phyloP scores from a whole-genome alignment of 2,797 vertebrate genomes.

The Lagothrix lagotricha region DNA sequence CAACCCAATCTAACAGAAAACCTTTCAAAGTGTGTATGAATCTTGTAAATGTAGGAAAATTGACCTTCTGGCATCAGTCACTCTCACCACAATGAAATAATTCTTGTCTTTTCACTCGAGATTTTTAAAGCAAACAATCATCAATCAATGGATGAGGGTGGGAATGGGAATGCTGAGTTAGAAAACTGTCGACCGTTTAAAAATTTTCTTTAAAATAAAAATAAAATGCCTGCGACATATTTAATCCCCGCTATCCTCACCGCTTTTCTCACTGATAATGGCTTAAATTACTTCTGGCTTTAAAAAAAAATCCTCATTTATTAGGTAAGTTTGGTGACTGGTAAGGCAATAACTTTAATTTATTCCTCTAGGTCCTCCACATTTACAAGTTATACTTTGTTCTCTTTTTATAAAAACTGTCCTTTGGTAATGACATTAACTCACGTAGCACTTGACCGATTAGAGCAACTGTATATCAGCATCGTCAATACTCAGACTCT shows the following conservation, averaged over 20 bases:
- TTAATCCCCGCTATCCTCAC: neutral
- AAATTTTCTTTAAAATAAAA: neutral
- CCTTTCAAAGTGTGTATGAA: neutral
- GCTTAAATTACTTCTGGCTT: neutral
- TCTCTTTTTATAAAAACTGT: neutral
- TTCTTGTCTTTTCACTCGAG: neutral
- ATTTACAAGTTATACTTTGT: neutral
- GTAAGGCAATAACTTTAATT: neutral
- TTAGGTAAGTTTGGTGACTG: neutral
- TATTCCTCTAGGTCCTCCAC: neutral
- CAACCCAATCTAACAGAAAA: neutral
- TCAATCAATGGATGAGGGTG: neutral
- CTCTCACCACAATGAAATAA: neutral
- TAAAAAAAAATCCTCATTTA: neutral
- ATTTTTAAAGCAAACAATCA: neutral
- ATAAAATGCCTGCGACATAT: neutral
- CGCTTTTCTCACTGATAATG: neutral
- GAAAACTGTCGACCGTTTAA: neutral
- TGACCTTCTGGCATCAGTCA: neutral
- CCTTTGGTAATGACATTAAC: neutral
- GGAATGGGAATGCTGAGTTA: neutral
- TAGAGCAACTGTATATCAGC: neutral
- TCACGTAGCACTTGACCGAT: neutral
- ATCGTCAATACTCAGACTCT: neutral
- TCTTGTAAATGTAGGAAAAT: neutral